A percentile compares a stretch with the other conserved stretches of the same genome.
phyloP scores from a whole-genome alignment of 2,888 invertebrate species.

The Drosophila nr. medialis region DNA sequence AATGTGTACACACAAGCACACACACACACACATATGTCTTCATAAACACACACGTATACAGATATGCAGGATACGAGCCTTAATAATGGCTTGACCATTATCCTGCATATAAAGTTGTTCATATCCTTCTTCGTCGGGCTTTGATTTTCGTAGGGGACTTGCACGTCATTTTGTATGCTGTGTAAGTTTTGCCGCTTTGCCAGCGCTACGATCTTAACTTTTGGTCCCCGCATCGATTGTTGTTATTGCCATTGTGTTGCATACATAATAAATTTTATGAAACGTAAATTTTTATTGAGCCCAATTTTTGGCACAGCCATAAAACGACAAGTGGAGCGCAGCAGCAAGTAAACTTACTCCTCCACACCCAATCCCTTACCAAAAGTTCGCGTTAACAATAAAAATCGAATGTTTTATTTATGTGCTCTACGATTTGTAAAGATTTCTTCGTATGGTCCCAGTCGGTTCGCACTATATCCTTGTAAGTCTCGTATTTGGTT shows the following conservation, averaged over 20 bases:
- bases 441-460: constrained; percentile 28
- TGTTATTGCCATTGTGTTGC: constrained; percentile 68
- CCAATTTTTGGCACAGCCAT: constrained; percentile 74
- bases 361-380: not conserved
- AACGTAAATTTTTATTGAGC: constrained; percentile 80
- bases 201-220: constrained; percentile 31
- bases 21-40: not conserved
- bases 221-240: constrained; percentile 46
- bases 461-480: constrained; percentile 3
- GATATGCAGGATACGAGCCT: constrained; percentile 42
- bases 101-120: constrained; percentile 79
- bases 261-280: constrained; percentile 81
- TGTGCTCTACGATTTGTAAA: constrained; percentile 57
- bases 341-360: constrained; percentile 37
- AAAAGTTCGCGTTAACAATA: constrained; percentile 54
- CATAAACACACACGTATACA: constrained; percentile 10
- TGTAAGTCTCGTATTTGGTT: not conserved
- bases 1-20: not conserved
- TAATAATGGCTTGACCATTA: constrained; percentile 74
- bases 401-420: constrained; percentile 74
- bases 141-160: constrained; percentile 39
- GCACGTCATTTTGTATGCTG: constrained; percentile 50
- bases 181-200: constrained; percentile 44
- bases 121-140: constrained; percentile 59
- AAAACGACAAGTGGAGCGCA: constrained; percentile 58